Conservation (phyloP, 1,140 invertebrate genomes). For the Camponotus pennsylvanicus region DNA sequence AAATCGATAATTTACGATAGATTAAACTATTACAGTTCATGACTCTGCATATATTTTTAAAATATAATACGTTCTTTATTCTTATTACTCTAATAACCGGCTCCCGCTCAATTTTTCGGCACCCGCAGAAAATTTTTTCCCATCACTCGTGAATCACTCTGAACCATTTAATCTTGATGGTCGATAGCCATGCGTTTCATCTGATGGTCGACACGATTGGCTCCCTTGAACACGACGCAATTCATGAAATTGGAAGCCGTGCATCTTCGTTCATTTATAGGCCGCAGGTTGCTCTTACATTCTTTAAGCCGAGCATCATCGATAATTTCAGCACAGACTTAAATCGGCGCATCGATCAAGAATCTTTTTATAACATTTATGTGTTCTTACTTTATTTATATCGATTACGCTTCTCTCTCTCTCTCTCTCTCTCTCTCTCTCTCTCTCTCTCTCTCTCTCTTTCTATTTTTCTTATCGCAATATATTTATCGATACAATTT, state of each 20-base stretch:
- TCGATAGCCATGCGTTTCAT: constrained; percentile 58
- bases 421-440: too few relatives aligned
- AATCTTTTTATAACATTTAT: background rate
- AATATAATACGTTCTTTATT: constrained; percentile 10
- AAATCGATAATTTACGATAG: background rate
- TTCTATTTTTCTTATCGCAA: background rate
- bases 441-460: too few relatives aligned
- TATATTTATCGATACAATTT: constrained; percentile 43
- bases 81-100: constrained; percentile 26
- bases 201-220: constrained; percentile 59
- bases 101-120: constrained; percentile 26
- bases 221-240: constrained; percentile 11
- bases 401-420: background rate
- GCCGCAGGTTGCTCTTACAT: constrained; percentile 54
- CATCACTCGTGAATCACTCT: constrained; percentile 54
- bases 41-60: background rate
- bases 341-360: constrained; percentile 1
- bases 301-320: constrained; percentile 42
- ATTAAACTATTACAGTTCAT: background rate
- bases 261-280: constrained; percentile 60
- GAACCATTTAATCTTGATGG: constrained; percentile 67
- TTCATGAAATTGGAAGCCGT: constrained; percentile 62
- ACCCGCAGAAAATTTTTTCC: constrained; percentile 5
- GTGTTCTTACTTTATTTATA: background rate
- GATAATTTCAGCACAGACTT: constrained; percentile 28